These are phyloP conservation scores for Torymus tubicola DNA, from an alignment of 2,888 invertebrate genomes.

Conservation along the genomic window DNA sequence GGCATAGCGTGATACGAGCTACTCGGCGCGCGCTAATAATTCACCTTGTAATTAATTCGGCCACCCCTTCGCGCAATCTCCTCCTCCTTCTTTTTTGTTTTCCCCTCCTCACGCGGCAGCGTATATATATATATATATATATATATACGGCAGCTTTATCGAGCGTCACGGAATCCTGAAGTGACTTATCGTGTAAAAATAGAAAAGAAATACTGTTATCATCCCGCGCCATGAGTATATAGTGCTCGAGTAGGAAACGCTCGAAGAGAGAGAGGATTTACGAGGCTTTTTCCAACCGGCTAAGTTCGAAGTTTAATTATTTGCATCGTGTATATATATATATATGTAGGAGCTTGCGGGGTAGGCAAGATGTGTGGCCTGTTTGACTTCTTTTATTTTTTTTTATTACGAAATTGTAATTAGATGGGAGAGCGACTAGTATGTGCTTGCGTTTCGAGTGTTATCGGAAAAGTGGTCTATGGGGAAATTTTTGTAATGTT, in stretches of 20 bases:
- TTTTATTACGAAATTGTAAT: not conserved
- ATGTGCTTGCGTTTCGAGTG: not conserved
- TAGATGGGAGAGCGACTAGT: not conserved
- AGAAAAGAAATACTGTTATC: conserved; percentile 47
- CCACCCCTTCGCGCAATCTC: conserved; percentile 48
- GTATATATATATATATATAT: too few species aligned
- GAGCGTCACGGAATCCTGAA: conserved; percentile 48
- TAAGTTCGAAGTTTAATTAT: conserved; percentile 15
- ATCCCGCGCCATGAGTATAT: not conserved
- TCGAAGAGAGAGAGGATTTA: conserved; percentile 12
- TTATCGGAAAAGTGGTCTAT: conserved; percentile 3
- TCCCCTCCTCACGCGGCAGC: not conserved
- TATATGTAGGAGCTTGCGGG: too few species aligned
- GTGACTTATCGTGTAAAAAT: conserved; percentile 52
- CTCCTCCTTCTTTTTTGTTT: conserved; percentile 1
- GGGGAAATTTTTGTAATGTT: conserved; percentile 17
- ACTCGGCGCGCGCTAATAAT: conserved; percentile 40
- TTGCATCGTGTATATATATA: too few species aligned
- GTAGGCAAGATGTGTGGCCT: not conserved
- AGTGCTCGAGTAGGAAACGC: not conserved
- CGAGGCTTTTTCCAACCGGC: conserved; percentile 34
- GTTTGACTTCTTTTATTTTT: not conserved
- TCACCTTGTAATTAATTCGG: conserved; percentile 54
- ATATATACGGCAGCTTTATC: conserved; percentile 32
- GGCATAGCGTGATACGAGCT: conserved; percentile 44